Conservation (phyloP, 2,113 vertebrate genomes). For the Paedocypris sp. region DNA sequence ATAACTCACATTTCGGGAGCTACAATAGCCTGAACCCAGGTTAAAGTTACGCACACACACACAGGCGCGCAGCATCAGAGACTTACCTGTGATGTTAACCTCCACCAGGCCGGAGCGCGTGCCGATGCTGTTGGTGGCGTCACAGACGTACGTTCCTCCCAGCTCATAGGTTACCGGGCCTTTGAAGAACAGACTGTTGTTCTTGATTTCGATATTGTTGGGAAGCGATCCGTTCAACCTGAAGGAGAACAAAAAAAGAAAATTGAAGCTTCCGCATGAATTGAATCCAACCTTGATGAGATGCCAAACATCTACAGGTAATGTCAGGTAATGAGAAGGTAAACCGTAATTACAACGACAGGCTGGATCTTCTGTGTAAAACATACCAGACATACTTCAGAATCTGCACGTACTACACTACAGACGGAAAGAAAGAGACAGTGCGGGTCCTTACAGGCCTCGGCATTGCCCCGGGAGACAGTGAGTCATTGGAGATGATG, state of each 20-base stretch:
- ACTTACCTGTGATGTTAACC: constrained; percentile 94
- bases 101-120: constrained; percentile 85
- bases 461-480: constrained; percentile 33
- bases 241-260: constrained; percentile 13
- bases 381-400: not conserved
- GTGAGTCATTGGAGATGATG: not conserved
- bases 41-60: not conserved
- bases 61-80: not conserved
- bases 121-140: constrained; percentile 87
- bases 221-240: constrained; percentile 89
- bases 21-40: constrained; percentile 23
- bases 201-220: constrained; percentile 81
- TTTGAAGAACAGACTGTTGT: constrained; percentile 89
- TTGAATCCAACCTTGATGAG: not conserved
- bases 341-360: not conserved
- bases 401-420: not conserved
- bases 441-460: constrained; percentile 44
- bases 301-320: not conserved
- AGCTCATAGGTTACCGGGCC: constrained; percentile 78
- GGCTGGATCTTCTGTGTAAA: not conserved
- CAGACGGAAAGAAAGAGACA: not conserved
- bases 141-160: constrained; percentile 84
- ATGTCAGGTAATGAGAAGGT: not conserved
- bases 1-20: not conserved
- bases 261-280: not conserved